Conservation (phyloP, 2,888 invertebrate genomes). For the Hylaea fasciaria region DNA sequence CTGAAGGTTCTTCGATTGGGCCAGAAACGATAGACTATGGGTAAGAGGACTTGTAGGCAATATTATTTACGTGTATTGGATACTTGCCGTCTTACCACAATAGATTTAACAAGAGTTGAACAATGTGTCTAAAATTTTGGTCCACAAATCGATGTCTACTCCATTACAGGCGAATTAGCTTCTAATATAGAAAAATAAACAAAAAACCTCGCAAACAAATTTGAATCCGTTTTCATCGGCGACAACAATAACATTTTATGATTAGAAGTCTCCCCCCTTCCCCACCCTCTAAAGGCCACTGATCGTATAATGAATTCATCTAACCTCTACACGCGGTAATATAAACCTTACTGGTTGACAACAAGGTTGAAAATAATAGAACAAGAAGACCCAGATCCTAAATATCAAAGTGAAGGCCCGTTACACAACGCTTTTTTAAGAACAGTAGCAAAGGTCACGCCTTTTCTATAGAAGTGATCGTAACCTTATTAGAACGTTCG, state of each 20-base stretch:
- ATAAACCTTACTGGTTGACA: slow-evolving; percentile 17
- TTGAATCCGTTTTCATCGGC: slow-evolving; percentile 40
- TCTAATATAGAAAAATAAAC: slow-evolving; percentile 13
- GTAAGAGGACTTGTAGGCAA: neutral
- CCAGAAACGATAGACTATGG: neutral
- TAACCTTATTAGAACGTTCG: neutral
- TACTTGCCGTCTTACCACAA: too few relatives aligned
- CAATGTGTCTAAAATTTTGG: too few relatives aligned
- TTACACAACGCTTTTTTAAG: slow-evolving; percentile 12
- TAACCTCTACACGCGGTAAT: slow-evolving; percentile 1
- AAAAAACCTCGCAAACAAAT: slow-evolving; percentile 32
- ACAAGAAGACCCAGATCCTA: slow-evolving; percentile 17
- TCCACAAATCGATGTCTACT: too few relatives aligned
- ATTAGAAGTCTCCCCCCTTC: slow-evolving; percentile 39
- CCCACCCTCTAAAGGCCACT: slow-evolving; percentile 31
- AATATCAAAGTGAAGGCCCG: slow-evolving; percentile 31
- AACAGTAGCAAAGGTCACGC: slow-evolving; percentile 51
- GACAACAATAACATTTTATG: slow-evolving; percentile 47
- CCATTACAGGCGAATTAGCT: neutral
- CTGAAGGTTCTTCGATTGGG: slow-evolving; percentile 11
- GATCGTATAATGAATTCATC: slow-evolving; percentile 29
- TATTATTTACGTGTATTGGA: too few relatives aligned
- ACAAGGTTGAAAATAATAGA: slow-evolving; percentile 27
- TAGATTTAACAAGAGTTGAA: too few relatives aligned
- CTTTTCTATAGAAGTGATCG: slow-evolving; percentile 37